Base-by-base conservation (phyloP, 2,797 vertebrate genomes). In the Peromyscus attwateri region DNA sequence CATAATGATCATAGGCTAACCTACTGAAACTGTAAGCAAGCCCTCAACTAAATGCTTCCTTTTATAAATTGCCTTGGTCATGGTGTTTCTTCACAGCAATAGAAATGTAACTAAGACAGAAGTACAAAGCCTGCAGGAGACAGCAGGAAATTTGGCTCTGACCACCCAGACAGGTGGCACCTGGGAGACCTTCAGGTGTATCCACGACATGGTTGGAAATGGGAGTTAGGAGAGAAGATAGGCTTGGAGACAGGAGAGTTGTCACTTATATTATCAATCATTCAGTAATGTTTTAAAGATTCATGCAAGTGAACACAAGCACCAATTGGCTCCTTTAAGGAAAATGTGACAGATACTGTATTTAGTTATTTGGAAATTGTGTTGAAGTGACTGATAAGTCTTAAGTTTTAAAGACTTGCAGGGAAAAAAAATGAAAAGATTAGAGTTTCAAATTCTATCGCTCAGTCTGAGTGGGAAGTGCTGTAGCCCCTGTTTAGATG, bases 341-440 rank as follows among this genome's bases (percentile, higher is more conserved):
- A 84, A 87, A 93, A 88, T 25, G 91, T 80, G 66, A 94, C 66
- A 94, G 94, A 84, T 80, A 43, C 12, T 13, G 14, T 25, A 93
- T 57, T 76, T 2, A 46, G 52, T 76, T 71, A 70, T 57, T 85
- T 95, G 37, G 11, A 95, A 93, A 92, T 82, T 95, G 91, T 29
- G 23, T 75, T 92, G 34, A 92, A 75, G 19, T 66, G 27, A 88
- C 40, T 55, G 14, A 34, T 73, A 76, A 88, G 5, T 31, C 52
- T 95, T 94, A 80, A 85, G 43, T 49, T 43, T 49, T 81, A 89
- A 94, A 96, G 19, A 31, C 55, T n/a, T 57, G 1, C 55, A 79
- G 55, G 31, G 2, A 34, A 52, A 34, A 79, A 68, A 52, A 52
- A 52, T 52, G 52, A 34, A 40, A 91, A 92, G 31, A 46, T 5